Conservation (phyloP, 1,140 invertebrate genomes). For the Penaeus indicus region DNA sequence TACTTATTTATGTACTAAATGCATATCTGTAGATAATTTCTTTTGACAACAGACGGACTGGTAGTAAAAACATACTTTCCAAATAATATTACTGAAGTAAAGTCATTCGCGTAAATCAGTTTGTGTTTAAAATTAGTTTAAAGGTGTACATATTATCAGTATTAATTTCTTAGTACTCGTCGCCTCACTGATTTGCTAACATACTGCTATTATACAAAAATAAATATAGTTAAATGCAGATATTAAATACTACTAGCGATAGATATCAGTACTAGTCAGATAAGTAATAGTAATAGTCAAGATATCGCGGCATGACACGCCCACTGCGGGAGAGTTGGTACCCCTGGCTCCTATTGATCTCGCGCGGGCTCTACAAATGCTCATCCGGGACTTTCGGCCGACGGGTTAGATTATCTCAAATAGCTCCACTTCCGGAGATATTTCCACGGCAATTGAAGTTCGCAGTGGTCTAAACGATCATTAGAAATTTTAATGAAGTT, state of each 20-base stretch:
- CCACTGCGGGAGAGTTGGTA: slow-evolving; percentile 43
- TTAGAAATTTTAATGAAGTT: too few species aligned
- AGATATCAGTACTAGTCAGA: neutral
- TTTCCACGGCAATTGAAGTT: too few species aligned
- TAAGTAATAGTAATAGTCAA: neutral
- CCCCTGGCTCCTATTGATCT: slow-evolving; percentile 41
- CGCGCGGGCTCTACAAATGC: slow-evolving; percentile 45
- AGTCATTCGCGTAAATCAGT: neutral
- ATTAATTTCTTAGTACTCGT: too few species aligned
- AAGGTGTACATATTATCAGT: too few species aligned
- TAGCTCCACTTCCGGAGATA: too few species aligned
- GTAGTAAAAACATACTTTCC: neutral
- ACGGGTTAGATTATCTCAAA: too few species aligned
- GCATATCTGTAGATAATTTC: neutral
- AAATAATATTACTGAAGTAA: neutral
- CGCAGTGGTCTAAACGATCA: too few species aligned
- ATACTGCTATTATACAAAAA: too few species aligned
- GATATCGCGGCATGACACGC: slow-evolving; percentile 28
- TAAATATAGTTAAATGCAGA: neutral
- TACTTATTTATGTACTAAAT: neutral
- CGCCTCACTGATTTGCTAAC: too few species aligned
- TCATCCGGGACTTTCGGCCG: neutral
- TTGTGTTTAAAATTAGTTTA: neutral
- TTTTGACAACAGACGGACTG: neutral
- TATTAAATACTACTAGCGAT: neutral